Evolutionary conservation across 1,140 invertebrate species (phyloP), one percentile per base, ranked within the genome.

Genomic region (Helicoverpa armigera): DNA sequence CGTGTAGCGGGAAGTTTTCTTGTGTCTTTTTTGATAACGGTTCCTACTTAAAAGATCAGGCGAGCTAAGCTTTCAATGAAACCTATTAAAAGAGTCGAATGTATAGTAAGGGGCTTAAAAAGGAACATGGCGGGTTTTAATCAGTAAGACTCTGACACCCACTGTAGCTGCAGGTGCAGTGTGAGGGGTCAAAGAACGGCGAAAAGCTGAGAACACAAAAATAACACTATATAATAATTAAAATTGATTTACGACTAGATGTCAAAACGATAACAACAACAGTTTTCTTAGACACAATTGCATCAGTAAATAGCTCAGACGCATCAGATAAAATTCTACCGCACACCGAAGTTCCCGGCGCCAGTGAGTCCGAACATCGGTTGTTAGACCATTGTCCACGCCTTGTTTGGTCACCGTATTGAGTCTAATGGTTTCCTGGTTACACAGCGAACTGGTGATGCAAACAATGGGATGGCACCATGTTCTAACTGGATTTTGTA

Each of bases 351-450:
- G 48, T 14, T 3, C 12, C 29, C 2, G 70, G 67, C 67, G 50
- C 67, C 53, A 43, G 35, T 9, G 18, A 58, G 51, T 43, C 53
- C 70, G 10, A 18, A 73, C 11, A 73, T 35, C 69, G 23, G 12
- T n/a, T 10, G 43, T 80, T 80, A 73, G 23, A 67, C 79, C 72
- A 83, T 83, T 83, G 65, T 78, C 79, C 61, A 81, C 80, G 79
- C 70, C 67, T 77, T 50, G 74, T 78, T 81, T 83, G 74, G 43
- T 67, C 51, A 18, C 73, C 56, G 77, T 83, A 74, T 78, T 58
- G 82, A 69, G 69, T 79, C 81, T 85, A 82, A 82, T 80, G 81
- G 65, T 63, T 87, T 85, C 86, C 82, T 84, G 75, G 80, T 85
- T 61, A 72, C 82, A 82, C 82, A 51, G 80, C 75, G 80, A 51